Percentiles rank a stretch among this genome's conserved stretches.
Evolutionary conservation across 2,797 vertebrate genomes (phyloP).

Genomic region (Capromys pilorides): DNA sequence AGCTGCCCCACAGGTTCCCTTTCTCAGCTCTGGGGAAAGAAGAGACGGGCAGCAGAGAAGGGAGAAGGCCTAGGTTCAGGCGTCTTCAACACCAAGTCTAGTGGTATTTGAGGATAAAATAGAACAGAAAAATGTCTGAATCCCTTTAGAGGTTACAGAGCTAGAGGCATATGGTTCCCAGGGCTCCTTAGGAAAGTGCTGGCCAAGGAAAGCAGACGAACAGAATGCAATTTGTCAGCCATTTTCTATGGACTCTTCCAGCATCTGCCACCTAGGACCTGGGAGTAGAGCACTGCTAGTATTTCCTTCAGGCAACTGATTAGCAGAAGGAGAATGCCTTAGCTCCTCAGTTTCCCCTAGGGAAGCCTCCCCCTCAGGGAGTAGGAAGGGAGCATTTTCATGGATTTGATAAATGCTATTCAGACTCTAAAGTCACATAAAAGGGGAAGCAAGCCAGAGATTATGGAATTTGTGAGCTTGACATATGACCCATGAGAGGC

Average conservation of each 20-base stretch:
- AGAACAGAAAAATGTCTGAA: not conserved
- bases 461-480: conserved; percentile 60
- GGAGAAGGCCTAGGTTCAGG: not conserved
- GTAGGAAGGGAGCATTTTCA: conserved; percentile 53
- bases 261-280: conserved; percentile 14
- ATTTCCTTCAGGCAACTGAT: conserved; percentile 70
- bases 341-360: conserved; percentile 17
- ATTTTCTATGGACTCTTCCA: not conserved
- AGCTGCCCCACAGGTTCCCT: not conserved
- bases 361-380: conserved; percentile 39
- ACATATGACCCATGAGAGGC: conserved; percentile 44
- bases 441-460: conserved; percentile 43
- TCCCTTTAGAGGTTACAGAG: not conserved
- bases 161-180: not conserved
- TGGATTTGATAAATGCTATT: conserved; percentile 70
- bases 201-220: not conserved
- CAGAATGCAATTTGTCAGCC: not conserved
- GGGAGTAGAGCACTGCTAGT: conserved; percentile 4
- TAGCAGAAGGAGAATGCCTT: conserved; percentile 71
- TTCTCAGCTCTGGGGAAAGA: not conserved
- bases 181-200: not conserved
- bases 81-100: not conserved
- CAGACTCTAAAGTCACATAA: conserved; percentile 66
- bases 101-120: conserved; percentile 25
- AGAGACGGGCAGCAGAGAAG: not conserved